Evolutionary conservation across 1,140 invertebrate species (phyloP).

Genomic region (Drosophila oshimai): DNA sequence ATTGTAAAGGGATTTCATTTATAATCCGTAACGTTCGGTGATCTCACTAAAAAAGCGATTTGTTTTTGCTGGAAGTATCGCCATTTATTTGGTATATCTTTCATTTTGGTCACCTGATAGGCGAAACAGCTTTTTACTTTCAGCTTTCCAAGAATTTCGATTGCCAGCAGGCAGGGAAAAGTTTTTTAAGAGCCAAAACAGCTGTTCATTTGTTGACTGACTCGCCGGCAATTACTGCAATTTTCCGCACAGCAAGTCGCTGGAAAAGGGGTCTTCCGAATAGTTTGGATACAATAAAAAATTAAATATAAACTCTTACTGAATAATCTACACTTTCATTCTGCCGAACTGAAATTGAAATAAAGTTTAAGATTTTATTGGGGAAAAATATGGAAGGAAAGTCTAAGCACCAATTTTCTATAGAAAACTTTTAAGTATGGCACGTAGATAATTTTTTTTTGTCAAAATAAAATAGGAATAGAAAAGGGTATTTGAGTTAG

Average conservation of each 20-base stretch:
- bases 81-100: background rate
- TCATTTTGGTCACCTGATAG: background rate
- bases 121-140: conserved; percentile 19
- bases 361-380: no score
- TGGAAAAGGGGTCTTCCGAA: background rate
- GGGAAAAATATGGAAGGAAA: no score
- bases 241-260: background rate
- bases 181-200: conserved; percentile 29
- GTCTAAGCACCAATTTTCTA: no score
- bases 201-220: conserved; percentile 33
- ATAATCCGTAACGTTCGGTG: conserved; percentile 49
- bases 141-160: conserved; percentile 12
- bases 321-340: no score
- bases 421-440: no score
- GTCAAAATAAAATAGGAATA: no score
- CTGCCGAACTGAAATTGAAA: no score
- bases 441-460: no score
- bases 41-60: conserved; percentile 42
- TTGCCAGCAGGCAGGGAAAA: conserved; percentile 19
- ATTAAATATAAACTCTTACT: no score
- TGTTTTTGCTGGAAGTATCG: background rate
- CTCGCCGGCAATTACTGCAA: conserved; percentile 5
- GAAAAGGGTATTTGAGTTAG: no score
- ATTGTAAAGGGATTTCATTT: background rate
- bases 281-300: background rate